A percentile compares a stretch with the other conserved stretches of the same genome.
phyloP scores from a whole-genome alignment of 1,140 invertebrate genomes.

The Mizuhopecten yessoensis region DNA sequence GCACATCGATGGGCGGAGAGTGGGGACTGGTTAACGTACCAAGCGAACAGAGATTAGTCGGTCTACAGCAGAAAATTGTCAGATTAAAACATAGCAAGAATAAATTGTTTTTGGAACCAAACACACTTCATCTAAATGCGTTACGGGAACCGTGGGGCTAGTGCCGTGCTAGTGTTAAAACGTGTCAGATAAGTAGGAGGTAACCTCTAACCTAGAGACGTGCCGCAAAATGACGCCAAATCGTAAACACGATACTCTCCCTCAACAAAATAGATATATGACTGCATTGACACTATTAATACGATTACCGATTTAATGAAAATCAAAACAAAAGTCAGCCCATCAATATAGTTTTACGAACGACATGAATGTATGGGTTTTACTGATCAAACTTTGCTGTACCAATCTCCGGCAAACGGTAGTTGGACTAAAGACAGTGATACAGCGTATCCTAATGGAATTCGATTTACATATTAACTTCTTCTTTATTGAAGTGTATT shows the following conservation, averaged over 20 bases:
- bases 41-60: not conserved
- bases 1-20: constrained; percentile 20
- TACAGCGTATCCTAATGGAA: too few relatives aligned
- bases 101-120: constrained; percentile 20
- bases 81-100: constrained; percentile 28
- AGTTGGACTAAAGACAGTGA: too few relatives aligned
- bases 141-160: not conserved
- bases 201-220: not conserved
- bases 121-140: constrained; percentile 14
- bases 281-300: not conserved
- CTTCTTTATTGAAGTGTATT: too few relatives aligned
- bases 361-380: too few relatives aligned
- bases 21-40: not conserved
- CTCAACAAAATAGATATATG: not conserved
- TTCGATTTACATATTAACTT: too few relatives aligned
- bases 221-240: not conserved
- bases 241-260: not conserved
- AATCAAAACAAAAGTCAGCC: too few relatives aligned
- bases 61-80: constrained; percentile 33
- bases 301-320: too few relatives aligned
- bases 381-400: too few relatives aligned
- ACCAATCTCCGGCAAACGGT: too few relatives aligned
- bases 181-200: constrained; percentile 1
- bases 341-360: too few relatives aligned
- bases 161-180: constrained; percentile 24